phyloP scores from a whole-genome alignment of 2,113 vertebrate genomes.

The Hippocampus comes region DNA sequence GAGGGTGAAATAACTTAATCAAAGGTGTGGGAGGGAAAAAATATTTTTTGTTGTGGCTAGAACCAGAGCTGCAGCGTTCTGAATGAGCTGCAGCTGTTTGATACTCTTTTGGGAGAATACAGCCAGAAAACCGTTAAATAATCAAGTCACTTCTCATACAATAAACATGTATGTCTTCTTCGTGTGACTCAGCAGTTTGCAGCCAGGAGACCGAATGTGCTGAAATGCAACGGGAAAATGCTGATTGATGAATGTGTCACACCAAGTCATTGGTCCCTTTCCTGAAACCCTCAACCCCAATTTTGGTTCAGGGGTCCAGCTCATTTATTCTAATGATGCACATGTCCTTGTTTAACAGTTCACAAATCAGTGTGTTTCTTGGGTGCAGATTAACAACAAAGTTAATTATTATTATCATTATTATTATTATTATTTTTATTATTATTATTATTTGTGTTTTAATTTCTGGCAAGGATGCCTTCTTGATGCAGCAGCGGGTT shows the following conservation, averaged over 20 bases:
- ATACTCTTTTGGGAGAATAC: too few species aligned
- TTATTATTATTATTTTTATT: conserved; percentile 89
- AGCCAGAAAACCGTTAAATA: too few species aligned
- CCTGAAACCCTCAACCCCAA: conserved; percentile 20
- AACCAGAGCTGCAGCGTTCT: too few species aligned
- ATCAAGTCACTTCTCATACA: too few species aligned
- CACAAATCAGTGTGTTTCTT: conserved; percentile 62
- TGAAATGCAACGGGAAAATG: conserved; percentile 77
- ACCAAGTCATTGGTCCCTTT: conserved; percentile 1
- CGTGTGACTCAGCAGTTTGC: conserved; percentile 60
- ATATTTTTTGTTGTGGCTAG: too few species aligned
- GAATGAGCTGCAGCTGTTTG: too few species aligned
- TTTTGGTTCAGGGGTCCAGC: conserved; percentile 65
- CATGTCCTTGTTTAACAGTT: conserved; percentile 72
- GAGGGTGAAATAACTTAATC: too few species aligned
- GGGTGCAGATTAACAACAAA: conserved; percentile 90
- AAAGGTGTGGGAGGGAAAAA: too few species aligned
- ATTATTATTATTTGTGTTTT: conserved; percentile 82
- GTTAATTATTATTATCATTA: conserved; percentile 84
- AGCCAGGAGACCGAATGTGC: conserved; percentile 76
- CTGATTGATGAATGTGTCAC: conserved; percentile 92
- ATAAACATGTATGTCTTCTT: conserved; percentile 10
- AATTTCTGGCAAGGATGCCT: conserved; percentile 88
- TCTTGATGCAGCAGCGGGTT: conserved; percentile 92
- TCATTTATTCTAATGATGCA: conserved; percentile 92